Base-by-base conservation (phyloP, 2,113 vertebrate genomes). In the Limnothrissa miodon region DNA sequence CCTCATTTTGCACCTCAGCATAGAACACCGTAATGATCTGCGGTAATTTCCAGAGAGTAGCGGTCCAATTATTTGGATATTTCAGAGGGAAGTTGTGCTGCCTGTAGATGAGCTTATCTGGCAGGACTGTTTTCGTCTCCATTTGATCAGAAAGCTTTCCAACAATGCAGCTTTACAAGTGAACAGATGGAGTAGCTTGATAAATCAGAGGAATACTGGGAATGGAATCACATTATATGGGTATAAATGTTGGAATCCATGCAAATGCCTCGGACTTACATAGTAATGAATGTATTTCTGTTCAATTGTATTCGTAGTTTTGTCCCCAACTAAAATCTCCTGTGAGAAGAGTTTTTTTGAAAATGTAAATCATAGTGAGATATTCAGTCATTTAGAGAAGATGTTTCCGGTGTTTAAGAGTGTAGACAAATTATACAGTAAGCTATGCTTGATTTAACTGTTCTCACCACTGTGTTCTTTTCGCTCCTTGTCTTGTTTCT, bases 281-380 rank as follows among this genome's bases (percentile, higher is more conserved):
- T 74, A 74, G 66, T 36, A 74, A 74, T 74, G 66, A 74, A 33
- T 74, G 66, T 15, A 36, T 36, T 74, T 74, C 66, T 74, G 25
- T 39, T 5, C 33, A 74, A 74, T 13, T 74, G 66, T 74, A 74
- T 74, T 74, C 13, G 33, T 15, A 36, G 13, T 36, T 74, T 74
- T 23, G 7, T 74, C 2, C 29, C 1, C 59, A 11, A 1, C 29
- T 29, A 13, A 74, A 74, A 74, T 70, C 10, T 36, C 19, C 21
- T 74, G 66, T 74, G 66, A 33, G 29, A 13, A 74, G 33, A 74
- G 66, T 13, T 74, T 80, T 80, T 36, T 51, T 66, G 74, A 78
- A 78, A 79, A 84, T 82, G 29, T 81, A 86, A 81, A 78, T 83
- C 85, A 81, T 29, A 74, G 79, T 36, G 48, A 39, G 48, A 15